Percentiles rank a stretch among this genome's conserved stretches.
phyloP scores from a whole-genome alignment of 23 tunicate genomes.

The Diplosoma virens region DNA sequence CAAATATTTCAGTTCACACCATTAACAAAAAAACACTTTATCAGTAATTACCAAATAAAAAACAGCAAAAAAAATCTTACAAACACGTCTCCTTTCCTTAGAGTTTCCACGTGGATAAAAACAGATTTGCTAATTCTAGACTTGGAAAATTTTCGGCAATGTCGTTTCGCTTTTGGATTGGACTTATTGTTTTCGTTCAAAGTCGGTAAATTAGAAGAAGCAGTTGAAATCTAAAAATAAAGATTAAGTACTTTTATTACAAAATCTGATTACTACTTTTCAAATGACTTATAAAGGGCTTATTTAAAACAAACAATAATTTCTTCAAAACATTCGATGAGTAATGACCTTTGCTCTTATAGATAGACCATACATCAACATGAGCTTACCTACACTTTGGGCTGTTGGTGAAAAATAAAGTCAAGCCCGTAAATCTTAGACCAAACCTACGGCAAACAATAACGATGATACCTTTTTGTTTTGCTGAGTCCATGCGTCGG shows the following conservation, averaged over 20 bases:
- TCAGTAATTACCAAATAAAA: no score
- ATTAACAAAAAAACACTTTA: no score
- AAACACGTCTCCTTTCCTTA: slow-evolving; percentile 74
- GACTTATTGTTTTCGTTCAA: slow-evolving; percentile 31
- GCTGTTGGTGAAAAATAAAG: no score
- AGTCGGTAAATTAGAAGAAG: slow-evolving; percentile 27
- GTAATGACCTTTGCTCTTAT: no score
- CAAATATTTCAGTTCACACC: no score
- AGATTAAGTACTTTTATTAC: neutral
- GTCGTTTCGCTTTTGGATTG: neutral
- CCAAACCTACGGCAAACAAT: no score
- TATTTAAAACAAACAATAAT: no score
- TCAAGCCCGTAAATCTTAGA: no score
- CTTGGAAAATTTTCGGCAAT: neutral
- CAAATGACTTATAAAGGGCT: no score
- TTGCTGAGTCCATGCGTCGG: slow-evolving; percentile 35
- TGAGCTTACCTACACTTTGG: no score
- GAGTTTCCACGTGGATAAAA: slow-evolving; percentile 65
- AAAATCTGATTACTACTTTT: neutral
- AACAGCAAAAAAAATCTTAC: slow-evolving; percentile 64
- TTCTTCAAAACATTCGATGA: no score
- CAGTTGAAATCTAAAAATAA: slow-evolving; percentile 16
- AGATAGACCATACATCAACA: no score
- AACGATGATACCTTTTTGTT: slow-evolving; percentile 40
- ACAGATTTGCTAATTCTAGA: slow-evolving; percentile 6